Conservation (phyloP, 2,797 vertebrate genomes). For the Pteronotus mesoamericanus region DNA sequence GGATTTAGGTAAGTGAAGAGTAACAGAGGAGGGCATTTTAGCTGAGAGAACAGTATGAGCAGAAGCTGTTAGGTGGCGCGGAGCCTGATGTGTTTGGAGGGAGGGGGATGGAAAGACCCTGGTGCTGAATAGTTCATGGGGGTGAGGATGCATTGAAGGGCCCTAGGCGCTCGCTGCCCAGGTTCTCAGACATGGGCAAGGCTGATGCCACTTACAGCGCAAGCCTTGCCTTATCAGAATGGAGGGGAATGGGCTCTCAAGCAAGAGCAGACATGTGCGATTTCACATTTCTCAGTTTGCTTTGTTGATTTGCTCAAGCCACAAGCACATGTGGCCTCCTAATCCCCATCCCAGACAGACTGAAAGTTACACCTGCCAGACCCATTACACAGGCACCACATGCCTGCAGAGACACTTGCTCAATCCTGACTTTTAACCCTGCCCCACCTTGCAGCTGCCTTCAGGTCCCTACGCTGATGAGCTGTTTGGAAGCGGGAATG, state of each 20-base stretch:
- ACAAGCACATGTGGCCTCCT: neutral
- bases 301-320: constrained; percentile 12
- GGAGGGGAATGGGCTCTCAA: neutral
- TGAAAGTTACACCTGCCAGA: constrained; percentile 42
- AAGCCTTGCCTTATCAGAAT: neutral
- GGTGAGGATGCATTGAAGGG: neutral
- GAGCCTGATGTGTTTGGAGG: neutral
- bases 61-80: neutral
- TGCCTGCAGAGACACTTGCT: constrained; percentile 4
- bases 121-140: neutral
- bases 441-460: constrained; percentile 13
- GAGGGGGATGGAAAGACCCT: neutral
- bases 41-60: neutral
- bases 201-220: neutral
- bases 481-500: neutral
- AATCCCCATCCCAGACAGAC: constrained; percentile 58
- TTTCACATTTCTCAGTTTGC: neutral
- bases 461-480: neutral
- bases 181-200: neutral
- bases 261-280: neutral
- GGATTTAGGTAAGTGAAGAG: neutral
- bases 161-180: neutral
- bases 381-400: accelerated
- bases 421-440: neutral
- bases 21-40: neutral